Base-by-base conservation (phyloP, 2,113 vertebrate species). In the Arenaria interpres region DNA sequence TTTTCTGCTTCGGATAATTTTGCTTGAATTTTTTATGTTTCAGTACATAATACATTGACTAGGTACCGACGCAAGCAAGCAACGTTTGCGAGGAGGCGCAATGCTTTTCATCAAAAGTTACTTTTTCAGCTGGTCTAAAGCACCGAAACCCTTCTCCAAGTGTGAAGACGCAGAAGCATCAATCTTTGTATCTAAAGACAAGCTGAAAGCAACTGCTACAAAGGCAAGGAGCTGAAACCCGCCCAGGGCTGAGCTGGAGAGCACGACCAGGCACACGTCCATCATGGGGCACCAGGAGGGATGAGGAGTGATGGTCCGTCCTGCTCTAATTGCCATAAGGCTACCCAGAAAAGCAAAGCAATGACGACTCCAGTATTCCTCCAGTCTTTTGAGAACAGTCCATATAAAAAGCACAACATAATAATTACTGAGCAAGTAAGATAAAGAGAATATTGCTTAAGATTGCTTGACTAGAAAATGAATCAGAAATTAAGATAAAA, bases 81-180 rank as follows among this genome's bases (percentile, higher is more conserved):
- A n/a, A 46, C 0, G 1, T n/a, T 68, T 68, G 12, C 1, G 0
- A 12, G 51, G 22, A 48, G 16, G 10, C 53, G 13, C 20, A 43
- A 62, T 8, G 35, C 5, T 32, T 19, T 68, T 63, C 14, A 30
- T 43, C 74, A 51, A 46, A 90, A n/a, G 27, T 27, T 27, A 11
- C 23, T 82, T 63, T 51, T 92, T 59, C 66, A 53, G 33, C 28
- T 72, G 33, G 24, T 33, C 22, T 79, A 32, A 57, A 63, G 37
- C 48, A 74, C 43, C 24, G 25, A 78, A 75, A 75, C 7, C 27
- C 59, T 82, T 46, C 51, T 71, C 60, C 33, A 39, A 22, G 24
- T 27, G 3, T 78, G 60, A 75, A 88, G 78, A 39, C 10, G 9
- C 4, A 33, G 18, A 45, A 67, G 19, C n/a, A 46, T 46, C 18